Evolutionary conservation across 2,888 invertebrate species (phyloP).

Genomic region (Caenorhabditis panamensis): DNA sequence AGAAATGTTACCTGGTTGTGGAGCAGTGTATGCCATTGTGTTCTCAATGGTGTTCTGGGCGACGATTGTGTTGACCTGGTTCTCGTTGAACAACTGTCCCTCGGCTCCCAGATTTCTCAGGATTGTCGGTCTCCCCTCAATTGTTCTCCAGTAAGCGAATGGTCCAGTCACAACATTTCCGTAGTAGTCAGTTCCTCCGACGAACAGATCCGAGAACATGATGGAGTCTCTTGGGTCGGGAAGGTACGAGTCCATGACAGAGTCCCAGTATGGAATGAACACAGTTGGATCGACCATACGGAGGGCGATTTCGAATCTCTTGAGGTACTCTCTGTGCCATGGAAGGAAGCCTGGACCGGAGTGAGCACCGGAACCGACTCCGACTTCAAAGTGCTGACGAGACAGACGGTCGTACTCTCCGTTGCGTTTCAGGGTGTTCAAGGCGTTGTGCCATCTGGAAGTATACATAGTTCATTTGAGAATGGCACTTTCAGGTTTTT

Average conservation of each 20-base stretch:
- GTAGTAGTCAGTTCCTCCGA: slow-evolving; percentile 77
- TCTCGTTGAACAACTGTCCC: slow-evolving; percentile 75
- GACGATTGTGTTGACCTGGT: slow-evolving; percentile 77
- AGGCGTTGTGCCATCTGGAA: slow-evolving; percentile 78
- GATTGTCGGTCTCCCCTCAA: slow-evolving; percentile 79
- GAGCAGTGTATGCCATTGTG: slow-evolving; percentile 80
- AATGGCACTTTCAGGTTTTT: no score
- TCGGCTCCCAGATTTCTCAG: slow-evolving; percentile 76
- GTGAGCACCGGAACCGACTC: slow-evolving; percentile 77
- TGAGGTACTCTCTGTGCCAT: slow-evolving; percentile 79
- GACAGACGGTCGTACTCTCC: slow-evolving; percentile 79
- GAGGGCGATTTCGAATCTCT: slow-evolving; percentile 78
- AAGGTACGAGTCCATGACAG: slow-evolving; percentile 81
- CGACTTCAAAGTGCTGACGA: slow-evolving; percentile 76
- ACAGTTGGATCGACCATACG: slow-evolving; percentile 81
- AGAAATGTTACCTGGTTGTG: slow-evolving; percentile 69
- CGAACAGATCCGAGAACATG: slow-evolving; percentile 81
- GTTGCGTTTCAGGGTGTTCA: slow-evolving; percentile 77
- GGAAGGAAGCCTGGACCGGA: slow-evolving; percentile 80
- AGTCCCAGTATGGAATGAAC: slow-evolving; percentile 82
- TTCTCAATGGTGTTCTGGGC: slow-evolving; percentile 78
- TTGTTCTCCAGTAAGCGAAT: slow-evolving; percentile 80
- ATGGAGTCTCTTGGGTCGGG: slow-evolving; percentile 81
- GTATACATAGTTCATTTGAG: no score
- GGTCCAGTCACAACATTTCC: slow-evolving; percentile 77